phyloP scores from a whole-genome alignment of 2,113 vertebrate species.

The Larimichthys polyactis region DNA sequence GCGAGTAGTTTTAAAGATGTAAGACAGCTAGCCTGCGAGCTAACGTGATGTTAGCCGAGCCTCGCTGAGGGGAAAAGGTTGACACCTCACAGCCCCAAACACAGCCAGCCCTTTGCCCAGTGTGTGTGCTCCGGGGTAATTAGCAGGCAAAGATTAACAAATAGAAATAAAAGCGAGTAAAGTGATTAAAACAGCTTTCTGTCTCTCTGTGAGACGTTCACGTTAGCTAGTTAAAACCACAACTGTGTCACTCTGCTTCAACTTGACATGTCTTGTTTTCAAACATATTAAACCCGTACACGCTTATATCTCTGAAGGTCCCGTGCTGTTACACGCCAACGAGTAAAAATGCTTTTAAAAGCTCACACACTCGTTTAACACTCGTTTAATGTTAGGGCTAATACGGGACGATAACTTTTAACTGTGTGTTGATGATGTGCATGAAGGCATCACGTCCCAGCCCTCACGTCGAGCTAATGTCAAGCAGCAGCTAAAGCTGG shows the following conservation, averaged over 20 bases:
- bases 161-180: background rate
- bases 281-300: conserved; percentile 43
- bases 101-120: conserved; percentile 23
- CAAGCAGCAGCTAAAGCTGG: conserved; percentile 52
- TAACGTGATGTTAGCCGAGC: conserved; percentile 57
- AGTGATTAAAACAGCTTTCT: background rate
- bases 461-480: conserved; percentile 55
- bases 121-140: conserved; percentile 13
- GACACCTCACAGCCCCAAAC: conserved; percentile 49
- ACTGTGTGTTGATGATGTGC: conserved; percentile 21
- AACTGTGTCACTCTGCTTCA: conserved; percentile 61
- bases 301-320: conserved; percentile 12
- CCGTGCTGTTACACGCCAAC: background rate
- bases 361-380: background rate
- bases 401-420: conserved; percentile 55
- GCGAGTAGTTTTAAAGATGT: conserved; percentile 55
- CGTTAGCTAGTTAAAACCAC: conserved; percentile 66
- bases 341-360: background rate
- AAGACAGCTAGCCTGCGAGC: conserved; percentile 71
- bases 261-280: conserved; percentile 78
- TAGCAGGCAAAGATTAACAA: background rate
- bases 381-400: background rate
- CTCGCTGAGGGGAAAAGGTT: conserved; percentile 39
- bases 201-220: conserved; percentile 12
- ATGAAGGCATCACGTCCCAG: conserved; percentile 16